A percentile compares a stretch with the other conserved stretches of the same genome.
phyloP scores from a whole-genome alignment of 2,888 invertebrate genomes.

The Galeruca laticollis region DNA sequence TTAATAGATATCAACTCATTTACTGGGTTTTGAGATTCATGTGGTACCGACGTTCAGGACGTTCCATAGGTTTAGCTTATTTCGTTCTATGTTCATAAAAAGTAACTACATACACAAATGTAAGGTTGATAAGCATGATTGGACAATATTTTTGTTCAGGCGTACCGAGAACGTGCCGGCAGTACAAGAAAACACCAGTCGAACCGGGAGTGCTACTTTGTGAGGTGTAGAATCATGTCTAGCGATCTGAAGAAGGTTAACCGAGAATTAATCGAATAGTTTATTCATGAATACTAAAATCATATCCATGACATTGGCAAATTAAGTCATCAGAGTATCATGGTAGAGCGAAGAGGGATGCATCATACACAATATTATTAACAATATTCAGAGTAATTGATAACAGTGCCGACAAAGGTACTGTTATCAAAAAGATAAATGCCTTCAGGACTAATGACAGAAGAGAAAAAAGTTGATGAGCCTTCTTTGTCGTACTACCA shows the following conservation, averaged over 20 bases:
- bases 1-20: no score
- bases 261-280: constrained; percentile 15
- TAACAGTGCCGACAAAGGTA: neutral
- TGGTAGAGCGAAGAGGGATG: constrained; percentile 10
- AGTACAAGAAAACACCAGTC: no score
- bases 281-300: constrained; percentile 18
- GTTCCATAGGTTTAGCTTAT: no score
- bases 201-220: neutral
- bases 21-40: no score
- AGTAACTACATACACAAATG: no score
- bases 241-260: constrained; percentile 15
- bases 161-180: no score
- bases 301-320: constrained; percentile 20
- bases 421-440: constrained; percentile 8
- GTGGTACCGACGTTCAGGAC: no score
- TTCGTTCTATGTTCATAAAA: no score
- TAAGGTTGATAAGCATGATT: no score
- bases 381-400: constrained; percentile 11
- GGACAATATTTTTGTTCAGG: no score
- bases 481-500: no score
- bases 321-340: no score
- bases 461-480: constrained; percentile 15
- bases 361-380: constrained; percentile 14
- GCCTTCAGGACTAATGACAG: constrained; percentile 6
- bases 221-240: constrained; percentile 9